Evolutionary conservation across 1,140 invertebrate species (phyloP).

Genomic region (Ctenoplectra terminalis): DNA sequence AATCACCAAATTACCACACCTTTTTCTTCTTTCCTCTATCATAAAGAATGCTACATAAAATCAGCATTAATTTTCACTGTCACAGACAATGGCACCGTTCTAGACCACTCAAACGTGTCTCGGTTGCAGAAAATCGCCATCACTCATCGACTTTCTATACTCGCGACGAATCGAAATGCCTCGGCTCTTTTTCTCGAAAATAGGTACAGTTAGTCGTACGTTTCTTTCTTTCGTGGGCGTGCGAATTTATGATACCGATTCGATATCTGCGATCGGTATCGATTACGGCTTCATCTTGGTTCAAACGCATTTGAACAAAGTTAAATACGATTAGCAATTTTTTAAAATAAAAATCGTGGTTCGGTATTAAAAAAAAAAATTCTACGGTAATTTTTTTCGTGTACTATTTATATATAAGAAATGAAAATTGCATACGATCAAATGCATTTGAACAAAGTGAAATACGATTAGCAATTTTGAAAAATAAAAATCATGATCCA

Average conservation of each 20-base stretch:
- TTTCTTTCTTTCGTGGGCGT: neutral
- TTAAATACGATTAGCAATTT: too few species aligned
- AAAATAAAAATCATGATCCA: too few species aligned
- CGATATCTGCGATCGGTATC: neutral
- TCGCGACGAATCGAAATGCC: neutral
- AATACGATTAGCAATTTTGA: too few species aligned
- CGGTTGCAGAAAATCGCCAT: neutral
- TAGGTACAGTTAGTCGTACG: neutral
- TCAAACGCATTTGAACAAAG: too few species aligned
- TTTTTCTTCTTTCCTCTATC: neutral
- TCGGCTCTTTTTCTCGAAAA: neutral
- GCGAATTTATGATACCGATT: neutral
- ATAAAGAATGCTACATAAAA: neutral
- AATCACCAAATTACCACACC: too few species aligned
- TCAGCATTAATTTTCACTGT: neutral
- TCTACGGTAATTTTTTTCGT: neutral
- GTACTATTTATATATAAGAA: too few species aligned
- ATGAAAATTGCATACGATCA: too few species aligned
- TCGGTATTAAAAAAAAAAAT: too few species aligned
- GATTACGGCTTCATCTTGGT: neutral
- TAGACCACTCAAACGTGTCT: neutral
- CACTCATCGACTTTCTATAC: constrained; percentile 10
- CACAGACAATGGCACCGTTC: neutral
- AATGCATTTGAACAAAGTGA: too few species aligned
- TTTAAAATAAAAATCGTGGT: too few species aligned